A percentile compares a stretch with the other conserved stretches of the same genome.
Evolutionary conservation across 2,888 invertebrate species (phyloP).

Genomic region (Clanis bilineata): DNA sequence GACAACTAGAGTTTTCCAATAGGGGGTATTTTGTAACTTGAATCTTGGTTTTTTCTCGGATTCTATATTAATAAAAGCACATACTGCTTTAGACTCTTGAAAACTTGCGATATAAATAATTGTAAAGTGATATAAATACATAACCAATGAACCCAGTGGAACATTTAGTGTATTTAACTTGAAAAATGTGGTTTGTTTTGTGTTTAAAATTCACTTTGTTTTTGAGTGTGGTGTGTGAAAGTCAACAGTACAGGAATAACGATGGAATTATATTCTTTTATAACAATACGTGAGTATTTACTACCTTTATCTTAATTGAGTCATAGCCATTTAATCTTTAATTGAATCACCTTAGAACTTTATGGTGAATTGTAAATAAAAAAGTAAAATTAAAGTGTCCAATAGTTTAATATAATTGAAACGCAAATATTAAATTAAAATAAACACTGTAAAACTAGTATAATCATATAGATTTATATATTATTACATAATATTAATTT

Average conservation of each 20-base stretch:
- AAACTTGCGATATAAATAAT: background rate
- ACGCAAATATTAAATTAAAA: too few relatives aligned
- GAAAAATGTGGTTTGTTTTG: constrained; percentile 39
- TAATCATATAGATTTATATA: too few relatives aligned
- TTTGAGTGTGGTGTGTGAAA: constrained; percentile 39
- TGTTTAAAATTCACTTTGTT: constrained; percentile 42
- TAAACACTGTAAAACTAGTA: too few relatives aligned
- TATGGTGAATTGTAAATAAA: too few relatives aligned
- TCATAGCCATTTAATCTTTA: background rate
- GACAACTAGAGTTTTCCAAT: too few relatives aligned
- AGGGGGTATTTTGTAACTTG: too few relatives aligned
- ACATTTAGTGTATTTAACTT: background rate
- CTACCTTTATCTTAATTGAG: background rate
- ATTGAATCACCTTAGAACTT: background rate
- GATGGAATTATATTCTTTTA: constrained; percentile 67
- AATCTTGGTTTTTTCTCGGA: too few relatives aligned
- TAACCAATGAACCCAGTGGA: background rate
- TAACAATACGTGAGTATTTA: constrained; percentile 71
- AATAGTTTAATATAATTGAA: too few relatives aligned
- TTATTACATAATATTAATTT: too few relatives aligned
- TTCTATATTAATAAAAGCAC: too few relatives aligned
- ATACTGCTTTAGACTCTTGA: background rate
- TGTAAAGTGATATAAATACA: background rate
- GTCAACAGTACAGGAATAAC: constrained; percentile 43
- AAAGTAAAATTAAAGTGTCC: too few relatives aligned